Percentiles rank a stretch among this genome's conserved stretches.
These are phyloP conservation scores for Heteropelma amictum DNA, from an alignment of 2,888 invertebrate species.

Conservation along the genomic window DNA sequence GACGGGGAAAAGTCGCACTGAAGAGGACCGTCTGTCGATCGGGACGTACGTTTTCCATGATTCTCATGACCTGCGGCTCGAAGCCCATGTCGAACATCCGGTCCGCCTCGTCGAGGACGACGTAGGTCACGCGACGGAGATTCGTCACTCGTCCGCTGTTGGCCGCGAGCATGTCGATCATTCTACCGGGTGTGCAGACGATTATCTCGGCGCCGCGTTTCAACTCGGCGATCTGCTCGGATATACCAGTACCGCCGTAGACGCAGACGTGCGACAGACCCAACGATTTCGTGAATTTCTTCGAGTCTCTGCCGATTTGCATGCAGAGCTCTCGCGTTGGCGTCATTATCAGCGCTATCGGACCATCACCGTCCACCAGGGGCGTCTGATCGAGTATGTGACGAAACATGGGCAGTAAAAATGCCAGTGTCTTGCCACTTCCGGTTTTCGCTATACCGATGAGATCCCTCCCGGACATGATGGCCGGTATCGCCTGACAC, in stretches of 20 bases:
- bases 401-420: constrained; percentile 97
- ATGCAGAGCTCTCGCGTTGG: constrained; percentile 98
- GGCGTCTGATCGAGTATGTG: constrained; percentile 97
- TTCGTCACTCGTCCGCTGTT: constrained; percentile 99
- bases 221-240: constrained; percentile 96
- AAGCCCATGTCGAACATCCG: constrained; percentile 99
- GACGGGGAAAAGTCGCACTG: constrained; percentile 98
- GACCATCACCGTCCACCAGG: constrained; percentile 97
- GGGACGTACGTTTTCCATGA: constrained; percentile 97
- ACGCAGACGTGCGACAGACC: constrained; percentile 95
- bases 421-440: constrained; percentile 98
- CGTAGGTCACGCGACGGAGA: constrained; percentile 95
- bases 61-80: constrained; percentile 97
- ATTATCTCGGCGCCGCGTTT: constrained; percentile 98
- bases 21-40: constrained; percentile 99
- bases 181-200: constrained; percentile 98
- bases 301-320: constrained; percentile 98
- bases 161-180: constrained; percentile 99
- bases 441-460: constrained; percentile 99
- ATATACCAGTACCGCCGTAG: constrained; percentile 98
- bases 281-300: constrained; percentile 94
- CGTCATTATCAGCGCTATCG: constrained; percentile 97
- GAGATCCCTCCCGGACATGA: constrained; percentile 97
- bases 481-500: constrained; percentile 97
- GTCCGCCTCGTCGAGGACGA: constrained; percentile 99